phyloP scores from a whole-genome alignment of 1,140 invertebrate species.

The Cydia splendana region DNA sequence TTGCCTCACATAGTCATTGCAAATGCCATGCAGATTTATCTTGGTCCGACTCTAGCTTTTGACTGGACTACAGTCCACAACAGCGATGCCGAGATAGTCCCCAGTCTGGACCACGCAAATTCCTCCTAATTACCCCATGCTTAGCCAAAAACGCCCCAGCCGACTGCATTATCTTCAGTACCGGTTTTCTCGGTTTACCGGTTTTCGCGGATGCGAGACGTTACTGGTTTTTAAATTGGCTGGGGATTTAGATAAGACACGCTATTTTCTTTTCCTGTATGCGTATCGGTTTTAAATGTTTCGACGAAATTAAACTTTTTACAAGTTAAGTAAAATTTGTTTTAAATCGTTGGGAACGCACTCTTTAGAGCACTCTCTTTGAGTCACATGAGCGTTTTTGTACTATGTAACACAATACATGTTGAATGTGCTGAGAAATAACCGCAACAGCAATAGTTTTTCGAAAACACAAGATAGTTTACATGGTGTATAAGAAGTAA shows the following conservation, averaged over 20 bases:
- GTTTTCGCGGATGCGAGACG: not conserved
- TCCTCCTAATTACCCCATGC: slow-evolving; percentile 14
- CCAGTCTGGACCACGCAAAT: slow-evolving; percentile 16
- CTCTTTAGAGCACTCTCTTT: not conserved
- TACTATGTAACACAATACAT: too few species aligned
- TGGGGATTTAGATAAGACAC: not conserved
- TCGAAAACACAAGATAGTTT: too few species aligned
- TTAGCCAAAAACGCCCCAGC: slow-evolving; percentile 2
- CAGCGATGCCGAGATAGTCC: not conserved
- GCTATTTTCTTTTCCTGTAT: slow-evolving; percentile 1
- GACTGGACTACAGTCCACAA: too few species aligned
- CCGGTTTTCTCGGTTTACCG: slow-evolving; percentile 1
- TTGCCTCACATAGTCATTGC: too few species aligned
- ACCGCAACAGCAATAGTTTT: too few species aligned
- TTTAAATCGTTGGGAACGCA: not conserved
- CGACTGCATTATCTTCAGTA: not conserved
- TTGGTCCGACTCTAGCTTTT: too few species aligned
- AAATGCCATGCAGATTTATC: too few species aligned
- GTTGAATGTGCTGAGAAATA: too few species aligned
- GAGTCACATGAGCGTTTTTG: too few species aligned
- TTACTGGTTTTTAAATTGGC: slow-evolving; percentile 18
- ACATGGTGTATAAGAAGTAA: too few species aligned
- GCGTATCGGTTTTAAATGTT: not conserved
- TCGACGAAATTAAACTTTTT: not conserved
- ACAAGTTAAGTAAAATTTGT: not conserved